A percentile compares a stretch with the other conserved stretches of the same genome.
These are phyloP conservation scores for Menura novaehollandiae DNA, from an alignment of 2,113 vertebrate species.

Conservation along the genomic window DNA sequence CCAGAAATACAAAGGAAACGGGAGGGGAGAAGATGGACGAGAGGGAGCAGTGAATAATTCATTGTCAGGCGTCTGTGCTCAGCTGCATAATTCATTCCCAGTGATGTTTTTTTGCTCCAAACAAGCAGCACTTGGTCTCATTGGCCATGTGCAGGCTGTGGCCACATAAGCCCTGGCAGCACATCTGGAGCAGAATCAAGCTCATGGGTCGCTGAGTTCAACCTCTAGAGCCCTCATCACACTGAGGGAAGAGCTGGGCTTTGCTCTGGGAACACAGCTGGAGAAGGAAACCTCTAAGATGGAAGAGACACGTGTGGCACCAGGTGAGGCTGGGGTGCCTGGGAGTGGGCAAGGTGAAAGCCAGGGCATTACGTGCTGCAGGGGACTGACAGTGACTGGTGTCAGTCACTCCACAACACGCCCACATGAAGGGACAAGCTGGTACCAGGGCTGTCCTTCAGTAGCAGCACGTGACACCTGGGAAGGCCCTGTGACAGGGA, in stretches of 20 bases:
- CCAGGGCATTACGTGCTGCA: not conserved
- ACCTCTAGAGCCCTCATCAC: not conserved
- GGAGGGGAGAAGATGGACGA: fast-evolving
- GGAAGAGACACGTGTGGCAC: fast-evolving
- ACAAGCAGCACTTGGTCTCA: not conserved
- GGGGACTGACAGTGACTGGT: not conserved
- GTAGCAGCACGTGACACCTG: fast-evolving
- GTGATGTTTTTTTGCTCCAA: not conserved
- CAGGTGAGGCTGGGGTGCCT: not conserved
- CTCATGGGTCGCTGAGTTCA: fast-evolving
- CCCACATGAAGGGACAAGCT: not conserved
- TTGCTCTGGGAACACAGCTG: fast-evolving
- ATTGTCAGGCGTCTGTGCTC: not conserved
- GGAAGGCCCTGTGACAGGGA: fast-evolving
- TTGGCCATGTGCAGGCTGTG: not conserved
- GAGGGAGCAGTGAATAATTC: not conserved
- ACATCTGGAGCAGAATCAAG: not conserved
- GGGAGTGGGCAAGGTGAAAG: not conserved
- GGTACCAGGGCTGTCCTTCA: not conserved
- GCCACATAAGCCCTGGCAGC: not conserved
- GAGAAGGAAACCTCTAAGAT: not conserved
- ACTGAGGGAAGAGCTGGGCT: not conserved
- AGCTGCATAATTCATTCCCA: not conserved
- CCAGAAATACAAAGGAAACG: not conserved
- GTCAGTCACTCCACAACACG: fast-evolving